Conservation (phyloP, 2,797 vertebrate species). For the Sarcoramphus papa region DNA sequence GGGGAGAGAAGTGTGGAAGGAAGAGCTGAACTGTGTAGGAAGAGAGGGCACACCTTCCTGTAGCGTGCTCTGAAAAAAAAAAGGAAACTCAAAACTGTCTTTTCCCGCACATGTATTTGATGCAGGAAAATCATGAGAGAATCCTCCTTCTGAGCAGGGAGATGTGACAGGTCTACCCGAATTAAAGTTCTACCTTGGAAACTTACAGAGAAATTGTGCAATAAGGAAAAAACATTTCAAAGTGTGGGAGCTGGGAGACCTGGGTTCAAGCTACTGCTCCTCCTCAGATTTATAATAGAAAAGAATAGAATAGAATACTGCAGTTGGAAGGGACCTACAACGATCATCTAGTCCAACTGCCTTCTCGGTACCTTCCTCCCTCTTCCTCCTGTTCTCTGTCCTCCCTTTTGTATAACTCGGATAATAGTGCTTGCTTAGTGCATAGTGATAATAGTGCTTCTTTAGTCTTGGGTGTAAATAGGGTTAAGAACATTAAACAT, state of each 20-base stretch:
- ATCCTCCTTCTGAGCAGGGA: not conserved
- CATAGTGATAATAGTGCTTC: not conserved
- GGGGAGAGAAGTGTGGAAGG: not conserved
- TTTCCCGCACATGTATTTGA: fast-evolving
- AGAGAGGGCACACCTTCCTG: not conserved
- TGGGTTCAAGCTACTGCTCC: not conserved
- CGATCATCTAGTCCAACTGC: not conserved
- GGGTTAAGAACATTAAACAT: not conserved
- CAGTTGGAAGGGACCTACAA: not conserved
- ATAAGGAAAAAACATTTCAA: not conserved
- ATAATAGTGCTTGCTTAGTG: not conserved
- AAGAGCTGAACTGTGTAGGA: not conserved
- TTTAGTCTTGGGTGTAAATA: not conserved
- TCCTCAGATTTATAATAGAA: not conserved
- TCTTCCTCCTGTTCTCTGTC: not conserved
- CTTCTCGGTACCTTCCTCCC: not conserved
- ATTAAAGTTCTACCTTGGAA: not conserved
- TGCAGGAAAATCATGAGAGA: not conserved
- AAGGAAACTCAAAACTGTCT: not conserved
- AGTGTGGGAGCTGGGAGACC: not conserved
- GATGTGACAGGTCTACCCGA: not conserved
- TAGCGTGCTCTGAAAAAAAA: not conserved
- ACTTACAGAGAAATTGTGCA: not conserved
- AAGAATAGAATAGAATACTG: not conserved
- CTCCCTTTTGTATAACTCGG: not conserved